Conservation (phyloP, 2,888 invertebrate genomes). For the Yponomeuta sedellus region DNA sequence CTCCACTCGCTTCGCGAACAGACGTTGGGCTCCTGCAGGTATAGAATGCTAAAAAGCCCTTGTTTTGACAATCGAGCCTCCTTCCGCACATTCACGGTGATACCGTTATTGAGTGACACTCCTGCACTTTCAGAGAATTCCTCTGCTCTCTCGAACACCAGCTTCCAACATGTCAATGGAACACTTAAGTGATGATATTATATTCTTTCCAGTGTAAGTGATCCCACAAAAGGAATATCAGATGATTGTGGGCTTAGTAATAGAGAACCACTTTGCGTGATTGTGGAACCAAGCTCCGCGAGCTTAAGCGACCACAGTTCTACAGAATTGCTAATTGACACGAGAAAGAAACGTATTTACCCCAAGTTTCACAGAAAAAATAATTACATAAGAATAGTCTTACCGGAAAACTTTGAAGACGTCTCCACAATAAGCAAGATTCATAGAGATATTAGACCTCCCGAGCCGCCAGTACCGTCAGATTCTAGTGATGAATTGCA, state of each 20-base stretch:
- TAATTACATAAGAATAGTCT: conserved; percentile 27
- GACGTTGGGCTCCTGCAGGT: background rate
- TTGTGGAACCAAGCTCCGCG: conserved; percentile 36
- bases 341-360: conserved; percentile 20
- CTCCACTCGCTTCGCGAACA: conserved; percentile 22
- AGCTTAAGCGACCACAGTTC: conserved; percentile 38
- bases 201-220: conserved; percentile 5
- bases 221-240: background rate
- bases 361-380: conserved; percentile 23
- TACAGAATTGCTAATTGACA: conserved; percentile 35
- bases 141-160: no score
- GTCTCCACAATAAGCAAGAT: conserved; percentile 40
- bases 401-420: conserved; percentile 31
- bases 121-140: background rate
- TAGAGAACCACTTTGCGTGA: conserved; percentile 34
- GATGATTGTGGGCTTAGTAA: background rate
- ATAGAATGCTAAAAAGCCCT: background rate
- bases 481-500: conserved; percentile 38
- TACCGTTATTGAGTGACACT: background rate
- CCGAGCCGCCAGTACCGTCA: background rate
- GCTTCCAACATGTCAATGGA: background rate
- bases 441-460: background rate
- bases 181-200: background rate
- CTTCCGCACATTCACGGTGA: background rate
- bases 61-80: background rate